phyloP scores from a whole-genome alignment of 1,140 invertebrate genomes.

The Phenacoccus solenopsis region DNA sequence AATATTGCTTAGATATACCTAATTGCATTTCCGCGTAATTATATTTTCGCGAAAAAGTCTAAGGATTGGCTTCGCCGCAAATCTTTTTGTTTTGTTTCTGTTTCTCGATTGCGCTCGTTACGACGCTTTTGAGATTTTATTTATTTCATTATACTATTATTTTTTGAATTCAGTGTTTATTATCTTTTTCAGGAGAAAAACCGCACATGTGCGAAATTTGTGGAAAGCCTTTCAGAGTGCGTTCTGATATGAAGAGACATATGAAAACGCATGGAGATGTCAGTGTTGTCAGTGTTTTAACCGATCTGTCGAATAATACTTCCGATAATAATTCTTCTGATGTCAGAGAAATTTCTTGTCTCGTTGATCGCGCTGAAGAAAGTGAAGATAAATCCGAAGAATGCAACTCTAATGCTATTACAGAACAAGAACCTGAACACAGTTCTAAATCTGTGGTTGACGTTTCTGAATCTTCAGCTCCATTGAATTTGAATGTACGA shows the following conservation, averaged over 20 bases:
- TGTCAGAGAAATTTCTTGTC: conserved; percentile 17
- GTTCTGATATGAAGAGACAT: conserved; percentile 79
- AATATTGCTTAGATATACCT: too few species aligned
- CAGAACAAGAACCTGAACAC: conserved; percentile 18
- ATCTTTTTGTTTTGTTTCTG: not conserved
- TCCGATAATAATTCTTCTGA: conserved; percentile 14
- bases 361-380: conserved; percentile 18
- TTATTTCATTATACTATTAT: not conserved
- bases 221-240: conserved; percentile 68
- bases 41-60: too few species aligned
- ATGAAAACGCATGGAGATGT: conserved; percentile 58
- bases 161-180: not conserved
- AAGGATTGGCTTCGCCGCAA: not conserved
- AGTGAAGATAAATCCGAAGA: conserved; percentile 10
- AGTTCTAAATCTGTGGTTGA: not conserved
- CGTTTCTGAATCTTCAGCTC: conserved; percentile 4
- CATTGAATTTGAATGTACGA: conserved; percentile 23
- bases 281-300: conserved; percentile 18
- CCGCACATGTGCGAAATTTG: conserved; percentile 65
- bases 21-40: too few species aligned
- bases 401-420: conserved; percentile 15
- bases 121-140: not conserved
- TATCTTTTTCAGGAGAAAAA: conserved; percentile 47
- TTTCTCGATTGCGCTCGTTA: too few species aligned
- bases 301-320: conserved; percentile 18